Evolutionary conservation across 2,888 invertebrate genomes (phyloP).

Genomic region (Cerceris rybyensis): DNA sequence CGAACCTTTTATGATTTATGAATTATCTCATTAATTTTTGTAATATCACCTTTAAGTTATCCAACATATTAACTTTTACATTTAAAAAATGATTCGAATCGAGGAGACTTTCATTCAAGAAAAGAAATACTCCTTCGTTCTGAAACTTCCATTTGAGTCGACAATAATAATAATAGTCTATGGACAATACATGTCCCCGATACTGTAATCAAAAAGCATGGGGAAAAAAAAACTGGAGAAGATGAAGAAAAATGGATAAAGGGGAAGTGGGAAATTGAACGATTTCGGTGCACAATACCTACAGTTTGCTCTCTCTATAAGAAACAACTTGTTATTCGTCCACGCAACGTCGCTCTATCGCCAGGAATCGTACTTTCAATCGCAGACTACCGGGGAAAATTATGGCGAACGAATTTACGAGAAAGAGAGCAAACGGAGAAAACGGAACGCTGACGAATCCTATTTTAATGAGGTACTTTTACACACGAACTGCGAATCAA

Average conservation of each 20-base stretch:
- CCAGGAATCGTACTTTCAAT: not conserved
- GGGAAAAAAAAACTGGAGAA: not conserved
- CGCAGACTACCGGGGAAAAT: not conserved
- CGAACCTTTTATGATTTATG: no score
- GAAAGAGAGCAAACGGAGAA: not conserved
- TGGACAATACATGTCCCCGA: not conserved
- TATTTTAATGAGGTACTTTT: constrained; percentile 64
- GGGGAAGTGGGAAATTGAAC: not conserved
- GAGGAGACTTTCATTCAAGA: not conserved
- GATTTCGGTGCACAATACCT: not conserved
- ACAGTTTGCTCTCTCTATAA: not conserved
- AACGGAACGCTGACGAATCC: constrained; percentile 25
- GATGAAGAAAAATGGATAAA: not conserved
- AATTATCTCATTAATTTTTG: no score
- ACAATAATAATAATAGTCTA: not conserved
- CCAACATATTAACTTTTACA: no score
- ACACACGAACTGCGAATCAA: constrained; percentile 19
- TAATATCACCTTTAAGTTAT: no score
- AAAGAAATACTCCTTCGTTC: not conserved
- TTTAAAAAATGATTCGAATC: not conserved
- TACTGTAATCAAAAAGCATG: not conserved
- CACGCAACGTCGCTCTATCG: constrained; percentile 1
- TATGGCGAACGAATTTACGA: not conserved
- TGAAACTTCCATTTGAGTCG: not conserved
- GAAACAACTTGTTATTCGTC: constrained; percentile 25